Evolutionary conservation across 2,888 invertebrate genomes (phyloP).

Genomic region (Zaprionus lineosus): DNA sequence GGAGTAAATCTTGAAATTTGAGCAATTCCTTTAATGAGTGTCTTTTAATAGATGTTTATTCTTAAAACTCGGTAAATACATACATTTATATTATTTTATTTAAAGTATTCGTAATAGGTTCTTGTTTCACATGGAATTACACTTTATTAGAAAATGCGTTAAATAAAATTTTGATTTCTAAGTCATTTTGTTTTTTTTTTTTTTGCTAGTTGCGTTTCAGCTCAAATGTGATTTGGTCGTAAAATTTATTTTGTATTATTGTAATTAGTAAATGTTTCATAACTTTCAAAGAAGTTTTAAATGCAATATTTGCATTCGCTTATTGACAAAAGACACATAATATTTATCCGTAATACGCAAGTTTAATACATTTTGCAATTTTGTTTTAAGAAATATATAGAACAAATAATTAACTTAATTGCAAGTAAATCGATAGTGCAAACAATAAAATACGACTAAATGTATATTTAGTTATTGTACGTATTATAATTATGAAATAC

Average conservation of each 20-base stretch:
- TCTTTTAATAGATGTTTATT: no score
- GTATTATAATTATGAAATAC: conserved; percentile 54
- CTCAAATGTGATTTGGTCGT: conserved; percentile 53
- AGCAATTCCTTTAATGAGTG: no score
- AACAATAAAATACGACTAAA: conserved; percentile 44
- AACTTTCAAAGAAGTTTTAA: conserved; percentile 25
- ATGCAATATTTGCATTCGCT: conserved; percentile 37
- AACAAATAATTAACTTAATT: conserved; percentile 29
- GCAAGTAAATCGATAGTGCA: conserved; percentile 43
- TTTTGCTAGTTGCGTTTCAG: conserved; percentile 37
- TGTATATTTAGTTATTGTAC: conserved; percentile 56
- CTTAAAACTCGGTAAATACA: no score
- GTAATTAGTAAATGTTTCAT: conserved; percentile 1
- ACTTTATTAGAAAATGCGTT: conserved; percentile 30
- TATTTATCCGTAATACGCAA: conserved; percentile 52
- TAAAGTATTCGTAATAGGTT: conserved; percentile 23
- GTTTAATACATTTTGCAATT: conserved; percentile 63
- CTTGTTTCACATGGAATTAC: conserved; percentile 36
- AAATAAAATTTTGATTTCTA: conserved; percentile 2
- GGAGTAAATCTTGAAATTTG: no score
- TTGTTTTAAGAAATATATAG: conserved; percentile 46
- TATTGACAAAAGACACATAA: conserved; percentile 46
- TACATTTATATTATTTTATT: conserved; percentile 32
- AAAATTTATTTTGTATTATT: conserved; percentile 8
- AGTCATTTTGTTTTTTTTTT: neutral